Evolutionary conservation across 2,797 vertebrate genomes (phyloP).

Genomic region (Aplochiton taeniatus): DNA sequence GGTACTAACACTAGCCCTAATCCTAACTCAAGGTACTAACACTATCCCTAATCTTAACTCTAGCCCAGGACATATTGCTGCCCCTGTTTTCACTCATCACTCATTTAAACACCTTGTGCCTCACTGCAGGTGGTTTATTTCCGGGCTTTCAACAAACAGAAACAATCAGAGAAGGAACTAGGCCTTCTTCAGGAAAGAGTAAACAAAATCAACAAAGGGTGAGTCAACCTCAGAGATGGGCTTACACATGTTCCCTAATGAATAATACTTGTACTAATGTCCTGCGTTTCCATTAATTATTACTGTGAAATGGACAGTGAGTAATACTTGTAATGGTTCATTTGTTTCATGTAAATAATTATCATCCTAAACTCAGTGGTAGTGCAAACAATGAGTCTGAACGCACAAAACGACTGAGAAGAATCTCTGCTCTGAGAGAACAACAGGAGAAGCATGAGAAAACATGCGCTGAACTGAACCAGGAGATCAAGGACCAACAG

Average conservation of each 20-base stretch:
- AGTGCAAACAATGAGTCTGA: slow-evolving; percentile 31
- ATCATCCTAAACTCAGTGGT: slow-evolving; percentile 7
- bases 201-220: slow-evolving; percentile 43
- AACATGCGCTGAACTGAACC: slow-evolving; percentile 36
- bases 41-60: too few species aligned
- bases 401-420: slow-evolving; percentile 34
- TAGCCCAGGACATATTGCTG: too few species aligned
- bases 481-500: slow-evolving; percentile 60
- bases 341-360: too few species aligned
- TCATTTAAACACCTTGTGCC: too few species aligned
- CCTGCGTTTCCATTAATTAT: not conserved
- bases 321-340: too few species aligned
- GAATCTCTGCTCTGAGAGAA: slow-evolving; percentile 38
- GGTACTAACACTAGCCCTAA: too few species aligned
- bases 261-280: not conserved
- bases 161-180: slow-evolving; percentile 66
- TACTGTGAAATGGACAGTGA: too few species aligned
- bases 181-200: slow-evolving; percentile 64
- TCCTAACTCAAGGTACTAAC: too few species aligned
- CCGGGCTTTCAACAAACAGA: slow-evolving; percentile 66
- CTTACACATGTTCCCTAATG: too few species aligned
- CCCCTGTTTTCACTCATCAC: too few species aligned
- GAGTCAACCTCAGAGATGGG: slow-evolving; percentile 7
- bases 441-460: slow-evolving; percentile 40
- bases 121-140: slow-evolving; percentile 46